Base-by-base conservation (phyloP, 2,888 invertebrate species). In the Zele albiditarsus region DNA sequence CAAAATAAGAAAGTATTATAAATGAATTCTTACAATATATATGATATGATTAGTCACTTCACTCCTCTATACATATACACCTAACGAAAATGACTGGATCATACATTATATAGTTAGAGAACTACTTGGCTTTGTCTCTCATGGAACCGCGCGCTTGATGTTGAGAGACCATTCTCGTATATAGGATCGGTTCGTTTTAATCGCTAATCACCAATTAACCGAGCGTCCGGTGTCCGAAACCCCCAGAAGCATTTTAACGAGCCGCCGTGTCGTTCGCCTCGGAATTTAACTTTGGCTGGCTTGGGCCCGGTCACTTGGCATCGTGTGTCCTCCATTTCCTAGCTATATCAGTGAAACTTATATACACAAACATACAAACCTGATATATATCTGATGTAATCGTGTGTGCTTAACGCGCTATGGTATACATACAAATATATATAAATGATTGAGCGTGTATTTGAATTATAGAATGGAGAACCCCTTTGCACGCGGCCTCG, bases 171-270 rank as follows among this genome's bases (percentile, higher is more conserved):
- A 42, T 42, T 65, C 57, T 53, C 63, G 80, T 85, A n/a, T n/a
- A n/a, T n/a, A 80, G 82, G 83, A 85, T 85, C 86, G 86, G 84
- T 87, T 88, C 86, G 88, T 89, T 89, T 89, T 89, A 89, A 89
- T 89, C 88, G 88, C 87, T 89, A 89, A 89, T 89, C 89, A 88
- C 89, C 89, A 89, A 89, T 89, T 89, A 89, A 88, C 88, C 85
- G 81, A 82, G 83, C 85, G 86, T 88, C 87, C 85, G 84, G 85
- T 84, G 85, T 83, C 88, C 88, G 81, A 89, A 89, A 88, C 85
- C 85, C 87, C 86, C 88, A 87, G 87, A 89, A 89, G 87, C 88
- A 89, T 89, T 89, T 89, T 89, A 89, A 89, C 89, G 89, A 89
- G 88, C 88, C 87, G 88, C 87, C 84, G 86, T 88, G 89, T 88